Evolutionary conservation across 2,888 invertebrate genomes (phyloP).

Genomic region (Pyrocoelia pectoralis): DNA sequence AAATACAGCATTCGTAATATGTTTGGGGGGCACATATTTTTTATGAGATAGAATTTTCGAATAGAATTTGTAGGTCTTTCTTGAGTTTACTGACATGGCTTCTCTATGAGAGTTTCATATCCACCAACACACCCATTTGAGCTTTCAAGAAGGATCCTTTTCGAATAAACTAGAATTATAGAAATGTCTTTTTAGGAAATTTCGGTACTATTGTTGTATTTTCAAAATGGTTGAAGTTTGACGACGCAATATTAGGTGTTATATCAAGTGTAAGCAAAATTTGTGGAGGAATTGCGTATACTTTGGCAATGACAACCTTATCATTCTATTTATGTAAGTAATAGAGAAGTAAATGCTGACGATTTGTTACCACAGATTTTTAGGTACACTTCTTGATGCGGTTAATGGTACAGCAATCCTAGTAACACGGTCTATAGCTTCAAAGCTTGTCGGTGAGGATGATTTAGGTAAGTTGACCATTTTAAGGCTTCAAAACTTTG

Average conservation of each 20-base stretch:
- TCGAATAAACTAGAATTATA: too few species aligned
- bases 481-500: too few species aligned
- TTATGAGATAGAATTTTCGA: too few species aligned
- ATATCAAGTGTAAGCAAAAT: constrained; percentile 55
- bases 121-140: too few species aligned
- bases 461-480: constrained; percentile 64
- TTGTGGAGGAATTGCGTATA: constrained; percentile 52
- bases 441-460: constrained; percentile 64
- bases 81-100: too few species aligned
- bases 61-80: too few species aligned
- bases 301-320: constrained; percentile 49
- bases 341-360: neutral
- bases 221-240: constrained; percentile 50
- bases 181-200: too few species aligned
- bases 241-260: constrained; percentile 54
- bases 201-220: constrained; percentile 45
- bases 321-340: constrained; percentile 54
- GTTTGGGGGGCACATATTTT: too few species aligned
- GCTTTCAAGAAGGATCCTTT: too few species aligned
- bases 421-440: constrained; percentile 65
- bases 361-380: neutral
- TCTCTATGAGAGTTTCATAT: too few species aligned
- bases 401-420: constrained; percentile 62
- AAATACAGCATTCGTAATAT: too few species aligned
- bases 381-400: constrained; percentile 63